Evolutionary conservation across 1,140 invertebrate species (phyloP).

Genomic region (Megalopta genalis): DNA sequence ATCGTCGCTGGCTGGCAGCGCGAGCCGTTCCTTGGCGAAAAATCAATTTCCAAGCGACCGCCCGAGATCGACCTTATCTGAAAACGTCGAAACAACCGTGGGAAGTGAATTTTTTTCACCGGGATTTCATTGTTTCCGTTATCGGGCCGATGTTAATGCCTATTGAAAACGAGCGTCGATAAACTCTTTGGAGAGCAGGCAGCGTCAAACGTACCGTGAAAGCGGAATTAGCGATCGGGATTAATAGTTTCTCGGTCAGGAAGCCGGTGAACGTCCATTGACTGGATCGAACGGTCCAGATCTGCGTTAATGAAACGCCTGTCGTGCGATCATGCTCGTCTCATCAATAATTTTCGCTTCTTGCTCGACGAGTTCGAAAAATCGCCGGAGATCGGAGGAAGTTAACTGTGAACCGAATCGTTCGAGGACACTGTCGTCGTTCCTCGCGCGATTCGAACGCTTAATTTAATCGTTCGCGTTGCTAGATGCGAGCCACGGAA

Average conservation of each 20-base stretch:
- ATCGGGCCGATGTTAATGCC: not conserved
- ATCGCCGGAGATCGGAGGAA: too few relatives aligned
- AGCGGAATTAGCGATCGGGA: not conserved
- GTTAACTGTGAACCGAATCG: too few relatives aligned
- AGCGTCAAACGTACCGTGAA: not conserved
- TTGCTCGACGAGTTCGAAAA: not conserved
- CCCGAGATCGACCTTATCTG: too few relatives aligned
- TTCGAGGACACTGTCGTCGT: too few relatives aligned
- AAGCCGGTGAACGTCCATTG: not conserved
- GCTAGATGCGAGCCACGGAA: too few relatives aligned
- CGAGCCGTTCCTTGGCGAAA: slow-evolving; percentile 36
- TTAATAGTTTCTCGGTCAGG: not conserved
- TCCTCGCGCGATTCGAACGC: too few relatives aligned
- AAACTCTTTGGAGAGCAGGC: not conserved
- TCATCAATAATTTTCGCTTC: not conserved
- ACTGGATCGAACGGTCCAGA: not conserved
- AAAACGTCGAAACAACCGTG: too few relatives aligned
- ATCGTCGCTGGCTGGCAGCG: slow-evolving; percentile 18
- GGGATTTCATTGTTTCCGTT: slow-evolving; percentile 25
- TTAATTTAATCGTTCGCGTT: too few relatives aligned
- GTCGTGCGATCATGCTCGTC: not conserved
- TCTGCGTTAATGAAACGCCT: not conserved
- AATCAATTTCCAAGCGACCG: slow-evolving; percentile 38
- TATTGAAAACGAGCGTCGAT: not conserved
- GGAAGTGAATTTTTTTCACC: too few relatives aligned